Evolutionary conservation across 2,797 vertebrate species (phyloP), one percentile per base, ranked within the genome.

Genomic region (Mus caroli): DNA sequence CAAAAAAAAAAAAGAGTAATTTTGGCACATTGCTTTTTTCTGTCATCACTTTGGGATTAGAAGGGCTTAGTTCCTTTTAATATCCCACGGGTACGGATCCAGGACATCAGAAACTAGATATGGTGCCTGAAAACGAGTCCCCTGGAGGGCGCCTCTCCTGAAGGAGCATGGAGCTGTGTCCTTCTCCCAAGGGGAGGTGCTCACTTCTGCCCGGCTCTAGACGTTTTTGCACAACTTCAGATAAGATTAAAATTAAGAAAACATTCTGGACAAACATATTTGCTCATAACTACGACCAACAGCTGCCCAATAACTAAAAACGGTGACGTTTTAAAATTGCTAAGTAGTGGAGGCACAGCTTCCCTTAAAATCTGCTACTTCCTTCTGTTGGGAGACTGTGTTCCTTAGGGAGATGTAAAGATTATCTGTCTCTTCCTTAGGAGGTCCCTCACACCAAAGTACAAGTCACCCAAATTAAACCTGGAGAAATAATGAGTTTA

Each of bases 1-100:
- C 64, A 22, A 22, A 91, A 19, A 78, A 26, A 20, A 91, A 22
- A 78, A 78, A 12, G 67, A 58, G 71, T 54, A 62, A 79, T 83
- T 76, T 90, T 91, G 52, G 50, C 94, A 90, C 31, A 20, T 12
- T 62, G 24, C 15, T 46, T 95, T 94, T 77, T 90, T 73, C 54
- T 87, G 88, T 91, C 37, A 78, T 24, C 40, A 78, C 20, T 58
- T 64, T 82, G 84, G 69, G 50, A 82, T 46, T 64, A 28, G 56
- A 62, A 92, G 69, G 10, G 0, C 80, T 84, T 86, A 60, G 76
- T 80, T 80, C 62, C 24, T 67, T 46, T 5, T 7, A 43, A 0
- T 11, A 46, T 58, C 69, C 85, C 76, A 54, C 15, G 85, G 43
- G 37, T 34, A 26, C n/a, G 50, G 52, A 73, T 80, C n/a, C 54